Evolutionary conservation across 2,113 vertebrate genomes (phyloP), one percentile per base, ranked within the genome.

Genomic region (Gopherus flavomarginatus): DNA sequence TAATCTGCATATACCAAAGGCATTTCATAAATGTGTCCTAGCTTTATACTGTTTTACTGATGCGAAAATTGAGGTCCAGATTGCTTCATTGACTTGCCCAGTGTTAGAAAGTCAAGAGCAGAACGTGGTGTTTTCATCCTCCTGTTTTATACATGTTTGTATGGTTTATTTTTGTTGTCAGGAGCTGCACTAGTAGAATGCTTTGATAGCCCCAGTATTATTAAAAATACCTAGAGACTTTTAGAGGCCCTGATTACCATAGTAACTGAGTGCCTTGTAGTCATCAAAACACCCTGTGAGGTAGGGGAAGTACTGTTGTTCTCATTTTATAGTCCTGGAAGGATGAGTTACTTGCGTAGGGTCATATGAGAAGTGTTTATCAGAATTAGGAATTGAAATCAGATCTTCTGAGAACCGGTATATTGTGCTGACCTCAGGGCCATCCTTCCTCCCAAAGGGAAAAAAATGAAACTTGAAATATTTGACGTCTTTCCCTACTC

Each of bases 161-260:
- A 8, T 29, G 50, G 0, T 16, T 9, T 29, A 31, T 83, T 50
- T 59, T 44, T 82, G 29, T 56, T 85, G 14, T 54, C 83, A 90
- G 62, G 78, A 24, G 47, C 26, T 59, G 38, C 2, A n/a, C 42
- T 62, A 50, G 17, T 57, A 50, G 83, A 44, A 54, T 27, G 22
- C 6, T 54, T 47, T 11, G 31, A 3, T 11, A 77, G 31, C 54
- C 0, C 0, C 59, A n/a, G 6, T 81, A 22, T 80, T 82, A 72
- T 52, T 78, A 81, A 80, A 1, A 22, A 1, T 8, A 27, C 3
- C 31, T n/a, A n/a, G 7, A 16, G 12, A 62, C 29, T 31, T 35
- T 62, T 62, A 62, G 4, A 14, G 35, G 29, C 29, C 62, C 3
- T 8, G 29, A 16, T 69, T 35, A 69, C 62, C 62, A n/a, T n/a